Evolutionary conservation across 2,113 vertebrate genomes (phyloP), one percentile per base, ranked within the genome.

Genomic region (Aepyceros melampus): DNA sequence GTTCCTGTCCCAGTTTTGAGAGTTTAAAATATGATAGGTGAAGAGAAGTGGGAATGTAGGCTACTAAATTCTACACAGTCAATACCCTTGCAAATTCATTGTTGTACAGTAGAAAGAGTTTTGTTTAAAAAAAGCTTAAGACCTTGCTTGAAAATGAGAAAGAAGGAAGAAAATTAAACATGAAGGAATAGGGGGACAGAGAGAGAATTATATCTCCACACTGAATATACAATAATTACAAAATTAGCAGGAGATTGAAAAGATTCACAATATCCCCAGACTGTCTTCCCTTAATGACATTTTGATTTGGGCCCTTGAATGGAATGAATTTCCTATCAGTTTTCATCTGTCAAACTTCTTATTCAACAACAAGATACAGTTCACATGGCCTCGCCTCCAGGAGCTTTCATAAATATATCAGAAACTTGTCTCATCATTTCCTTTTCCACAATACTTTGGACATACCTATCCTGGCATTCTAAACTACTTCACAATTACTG

Each of bases 241-340:
- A 91, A 96, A 91, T 88, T 87, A 91, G 7, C 36, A 97, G 23
- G 8, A 83, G 87, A 95, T 55, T 76, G 19, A 55, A 60, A 95
- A 94, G 40, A 76, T 49, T 64, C 45, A 67, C 7, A 71, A 11
- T 89, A 87, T 79, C 4, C 51, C 23, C 15, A 45, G 27, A 3
- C 3, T 91, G 1, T 40, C 19, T 85, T 95, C 8, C 16, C 16
- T 55, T 94, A 36, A 93, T 79, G 3, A n/a, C 3, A 43, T 76
- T 81, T 91, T 91, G 6, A 86, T 60, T 36, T 67, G 11, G 7
- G 2, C 78, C 4, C 27, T 29, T 87, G 60, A 49, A 84, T 51
- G 19, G 27, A 92, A 83, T 40, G 8, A 81, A 95, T 93, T 71
- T 81, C 14, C 56, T 55, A 40, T 55, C 14, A 71, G 8, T 51